Evolutionary conservation across 2,113 vertebrate species (phyloP).

Genomic region (Pangasianodon gigas): DNA sequence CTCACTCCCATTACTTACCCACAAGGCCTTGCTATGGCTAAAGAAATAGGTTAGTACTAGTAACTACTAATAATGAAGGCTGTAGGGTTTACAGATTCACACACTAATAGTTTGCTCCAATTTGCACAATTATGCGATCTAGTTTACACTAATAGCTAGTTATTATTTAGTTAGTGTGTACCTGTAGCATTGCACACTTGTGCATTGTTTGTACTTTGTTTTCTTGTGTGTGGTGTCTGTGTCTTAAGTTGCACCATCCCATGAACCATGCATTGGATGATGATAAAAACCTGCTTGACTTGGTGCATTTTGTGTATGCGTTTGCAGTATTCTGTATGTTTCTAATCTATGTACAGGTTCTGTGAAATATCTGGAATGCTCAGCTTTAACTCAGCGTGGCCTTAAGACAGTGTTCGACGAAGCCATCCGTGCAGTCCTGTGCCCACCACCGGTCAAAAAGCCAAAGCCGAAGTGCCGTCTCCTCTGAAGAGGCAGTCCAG

Average conservation of each 20-base stretch:
- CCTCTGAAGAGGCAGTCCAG: conserved; percentile 73
- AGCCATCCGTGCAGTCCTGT: conserved; percentile 92
- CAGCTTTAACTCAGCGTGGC: conserved; percentile 92
- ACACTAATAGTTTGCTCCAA: not conserved
- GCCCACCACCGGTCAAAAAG: conserved; percentile 90
- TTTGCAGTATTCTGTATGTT: not conserved
- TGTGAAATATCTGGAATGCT: conserved; percentile 98
- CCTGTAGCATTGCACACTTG: not conserved
- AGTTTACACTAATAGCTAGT: not conserved
- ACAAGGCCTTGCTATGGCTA: conserved; percentile 95
- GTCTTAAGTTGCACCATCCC: not conserved
- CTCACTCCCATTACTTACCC: conserved; percentile 94
- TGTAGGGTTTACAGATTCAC: not conserved
- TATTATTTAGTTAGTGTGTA: not conserved
- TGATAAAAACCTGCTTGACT: not conserved
- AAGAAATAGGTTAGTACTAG: conserved; percentile 89
- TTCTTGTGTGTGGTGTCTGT: not conserved
- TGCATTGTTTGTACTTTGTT: not conserved
- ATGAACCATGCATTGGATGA: not conserved
- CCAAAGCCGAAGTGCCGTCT: conserved; percentile 87
- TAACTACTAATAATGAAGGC: not conserved
- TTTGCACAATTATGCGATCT: not conserved
- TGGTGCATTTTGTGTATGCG: not conserved
- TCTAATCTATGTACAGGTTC: conserved; percentile 74
- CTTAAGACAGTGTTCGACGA: conserved; percentile 99